Evolutionary conservation across 2,888 invertebrate species (phyloP).

Genomic region (Gryllus longicercus): DNA sequence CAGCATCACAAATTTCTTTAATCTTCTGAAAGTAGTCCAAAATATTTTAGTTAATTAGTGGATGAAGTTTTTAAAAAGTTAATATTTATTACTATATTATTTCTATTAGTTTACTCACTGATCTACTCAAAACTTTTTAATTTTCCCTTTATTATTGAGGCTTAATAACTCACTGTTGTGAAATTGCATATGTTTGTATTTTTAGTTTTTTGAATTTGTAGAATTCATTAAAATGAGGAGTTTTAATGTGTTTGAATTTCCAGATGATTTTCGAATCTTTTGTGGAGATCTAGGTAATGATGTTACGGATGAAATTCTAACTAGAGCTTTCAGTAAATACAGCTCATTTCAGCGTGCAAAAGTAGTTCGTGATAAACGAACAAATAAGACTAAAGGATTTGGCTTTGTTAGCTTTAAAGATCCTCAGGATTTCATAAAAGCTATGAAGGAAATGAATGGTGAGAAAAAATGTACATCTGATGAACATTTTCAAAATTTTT

Average conservation of each 20-base stretch:
- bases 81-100: neutral
- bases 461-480: slow-evolving; percentile 44
- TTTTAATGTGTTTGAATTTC: too few relatives aligned
- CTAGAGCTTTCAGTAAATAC: slow-evolving; percentile 91
- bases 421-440: slow-evolving; percentile 94
- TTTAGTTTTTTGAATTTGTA: too few relatives aligned
- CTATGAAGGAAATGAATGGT: slow-evolving; percentile 99
- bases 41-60: slow-evolving; percentile 24
- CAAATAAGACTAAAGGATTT: slow-evolving; percentile 97
- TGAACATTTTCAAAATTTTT: neutral
- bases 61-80: neutral
- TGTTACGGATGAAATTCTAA: slow-evolving; percentile 96
- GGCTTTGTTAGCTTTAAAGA: slow-evolving; percentile 98
- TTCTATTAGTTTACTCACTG: neutral
- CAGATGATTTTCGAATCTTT: slow-evolving; percentile 95
- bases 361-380: slow-evolving; percentile 92
- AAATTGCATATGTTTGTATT: too few relatives aligned
- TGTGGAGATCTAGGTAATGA: slow-evolving; percentile 99
- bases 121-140: too few relatives aligned
- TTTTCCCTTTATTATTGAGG: too few relatives aligned
- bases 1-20: too few relatives aligned
- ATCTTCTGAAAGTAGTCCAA: neutral
- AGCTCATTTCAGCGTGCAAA: slow-evolving; percentile 91
- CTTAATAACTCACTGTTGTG: too few relatives aligned
- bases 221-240: too few relatives aligned